Conservation (phyloP, 2,113 vertebrate genomes). For the Gulo gulo region DNA sequence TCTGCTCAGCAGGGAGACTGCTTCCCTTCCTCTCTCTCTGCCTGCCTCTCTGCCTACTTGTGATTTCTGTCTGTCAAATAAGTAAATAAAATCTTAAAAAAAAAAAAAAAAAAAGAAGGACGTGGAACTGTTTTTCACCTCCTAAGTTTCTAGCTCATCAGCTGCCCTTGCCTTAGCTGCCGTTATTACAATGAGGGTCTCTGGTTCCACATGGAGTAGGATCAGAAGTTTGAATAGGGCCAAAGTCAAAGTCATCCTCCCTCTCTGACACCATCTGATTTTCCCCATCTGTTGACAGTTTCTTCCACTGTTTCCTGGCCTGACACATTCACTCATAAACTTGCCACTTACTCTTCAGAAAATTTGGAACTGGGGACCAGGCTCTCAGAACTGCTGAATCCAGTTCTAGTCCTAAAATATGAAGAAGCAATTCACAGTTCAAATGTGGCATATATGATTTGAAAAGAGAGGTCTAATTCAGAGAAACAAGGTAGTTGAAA, state of each 20-base stretch:
- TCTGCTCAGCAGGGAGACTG: too few species aligned
- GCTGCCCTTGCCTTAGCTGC: background rate
- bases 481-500: background rate
- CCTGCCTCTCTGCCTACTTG: too few species aligned
- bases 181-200: background rate
- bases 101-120: background rate
- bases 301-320: background rate
- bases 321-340: background rate
- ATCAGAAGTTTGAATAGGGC: background rate
- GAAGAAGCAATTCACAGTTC: slow-evolving; percentile 6
- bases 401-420: background rate
- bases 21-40: too few species aligned
- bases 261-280: background rate
- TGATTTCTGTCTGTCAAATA: too few species aligned
- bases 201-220: background rate
- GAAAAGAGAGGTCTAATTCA: background rate
- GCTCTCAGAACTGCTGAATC: background rate
- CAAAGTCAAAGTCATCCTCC: background rate
- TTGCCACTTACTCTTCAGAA: background rate
- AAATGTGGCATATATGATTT: background rate
- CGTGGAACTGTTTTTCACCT: background rate
- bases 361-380: background rate
- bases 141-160: background rate
- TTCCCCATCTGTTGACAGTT: background rate
- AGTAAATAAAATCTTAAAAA: too few species aligned